Conservation (phyloP, 2,797 vertebrate genomes). For the Gambelia wislizenii region DNA sequence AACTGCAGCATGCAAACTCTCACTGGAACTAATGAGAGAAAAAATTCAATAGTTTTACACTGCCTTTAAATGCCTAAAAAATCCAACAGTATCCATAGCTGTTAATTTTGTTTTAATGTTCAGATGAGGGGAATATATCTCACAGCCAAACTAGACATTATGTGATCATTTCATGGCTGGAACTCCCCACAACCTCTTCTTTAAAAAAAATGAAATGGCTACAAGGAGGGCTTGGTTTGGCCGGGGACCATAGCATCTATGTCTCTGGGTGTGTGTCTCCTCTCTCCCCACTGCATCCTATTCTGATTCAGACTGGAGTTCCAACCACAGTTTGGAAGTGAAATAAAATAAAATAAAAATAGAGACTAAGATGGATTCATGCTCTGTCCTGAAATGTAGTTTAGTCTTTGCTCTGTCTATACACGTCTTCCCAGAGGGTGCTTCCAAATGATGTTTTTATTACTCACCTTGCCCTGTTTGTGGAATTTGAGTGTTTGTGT, state of each 20-base stretch:
- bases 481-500: too few species aligned
- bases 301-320: neutral
- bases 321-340: neutral
- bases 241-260: neutral
- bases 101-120: neutral
- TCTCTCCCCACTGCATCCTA: neutral
- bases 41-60: slow-evolving; percentile 1
- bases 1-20: neutral
- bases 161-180: neutral
- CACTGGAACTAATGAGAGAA: neutral
- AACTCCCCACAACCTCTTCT: neutral
- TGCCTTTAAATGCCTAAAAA: neutral
- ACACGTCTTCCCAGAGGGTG: neutral
- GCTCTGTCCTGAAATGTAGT: too few species aligned
- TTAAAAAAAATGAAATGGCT: neutral
- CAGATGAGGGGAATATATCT: neutral
- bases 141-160: neutral
- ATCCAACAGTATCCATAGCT: neutral
- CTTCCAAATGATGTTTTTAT: neutral
- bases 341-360: neutral
- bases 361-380: too few species aligned
- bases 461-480: neutral
- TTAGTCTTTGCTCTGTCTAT: neutral
- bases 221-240: neutral
- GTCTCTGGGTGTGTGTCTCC: neutral